Evolutionary conservation across 2,113 vertebrate genomes (phyloP).

Genomic region (Okapia johnstoni): DNA sequence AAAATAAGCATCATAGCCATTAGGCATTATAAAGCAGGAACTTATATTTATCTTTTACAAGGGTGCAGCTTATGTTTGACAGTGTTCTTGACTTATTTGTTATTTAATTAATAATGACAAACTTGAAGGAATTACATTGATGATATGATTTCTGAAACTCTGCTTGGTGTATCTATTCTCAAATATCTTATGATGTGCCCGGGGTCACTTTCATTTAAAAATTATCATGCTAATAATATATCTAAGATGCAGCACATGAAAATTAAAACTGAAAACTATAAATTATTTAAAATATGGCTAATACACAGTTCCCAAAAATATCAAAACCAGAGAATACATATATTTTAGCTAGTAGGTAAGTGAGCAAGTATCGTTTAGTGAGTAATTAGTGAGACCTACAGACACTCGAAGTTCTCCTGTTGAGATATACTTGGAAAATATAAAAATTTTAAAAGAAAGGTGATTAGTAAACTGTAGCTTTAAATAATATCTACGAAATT

Average conservation of each 20-base stretch:
- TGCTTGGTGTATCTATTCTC: background rate
- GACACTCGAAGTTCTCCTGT: background rate
- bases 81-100: accelerated
- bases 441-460: background rate
- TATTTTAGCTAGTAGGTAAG: background rate
- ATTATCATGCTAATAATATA: background rate
- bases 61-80: background rate
- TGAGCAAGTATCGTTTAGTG: background rate
- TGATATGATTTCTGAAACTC: background rate
- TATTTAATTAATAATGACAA: background rate
- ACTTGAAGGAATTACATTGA: background rate
- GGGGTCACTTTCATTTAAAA: background rate
- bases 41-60: too few species aligned
- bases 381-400: background rate
- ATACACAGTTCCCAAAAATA: background rate
- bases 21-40: background rate
- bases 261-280: background rate
- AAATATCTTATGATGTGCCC: accelerated
- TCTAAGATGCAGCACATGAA: background rate
- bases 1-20: background rate
- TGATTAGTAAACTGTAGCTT: background rate
- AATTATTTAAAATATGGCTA: background rate
- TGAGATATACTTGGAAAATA: background rate
- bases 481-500: background rate
- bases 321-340: background rate